Evolutionary conservation across 2,888 invertebrate species (phyloP).

Genomic region (Caenorhabditis drosophilae): DNA sequence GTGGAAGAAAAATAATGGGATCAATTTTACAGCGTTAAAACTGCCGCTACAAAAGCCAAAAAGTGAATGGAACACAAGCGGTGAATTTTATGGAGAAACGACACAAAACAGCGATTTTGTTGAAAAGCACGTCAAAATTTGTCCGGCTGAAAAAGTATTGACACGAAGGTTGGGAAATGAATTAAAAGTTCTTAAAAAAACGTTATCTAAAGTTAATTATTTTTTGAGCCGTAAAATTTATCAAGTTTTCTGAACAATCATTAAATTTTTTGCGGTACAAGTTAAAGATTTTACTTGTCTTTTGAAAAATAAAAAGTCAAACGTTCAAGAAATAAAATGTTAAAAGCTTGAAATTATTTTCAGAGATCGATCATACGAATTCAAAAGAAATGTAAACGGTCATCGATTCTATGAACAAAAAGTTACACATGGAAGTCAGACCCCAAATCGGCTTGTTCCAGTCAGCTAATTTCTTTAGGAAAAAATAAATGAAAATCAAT

Average conservation of each 20-base stretch:
- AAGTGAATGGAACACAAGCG: constrained; percentile 24
- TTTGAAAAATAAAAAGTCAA: no score
- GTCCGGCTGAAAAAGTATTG: constrained; percentile 53
- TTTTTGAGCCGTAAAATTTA: no score
- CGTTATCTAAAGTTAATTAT: no score
- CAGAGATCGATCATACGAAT: constrained; percentile 45
- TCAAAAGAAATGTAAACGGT: constrained; percentile 35
- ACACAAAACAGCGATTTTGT: constrained; percentile 48
- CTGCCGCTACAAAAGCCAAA: constrained; percentile 12
- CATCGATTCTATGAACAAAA: constrained; percentile 42
- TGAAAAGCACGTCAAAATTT: constrained; percentile 47
- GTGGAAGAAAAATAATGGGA: no score
- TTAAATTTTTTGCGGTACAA: no score
- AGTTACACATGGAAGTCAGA: constrained; percentile 34
- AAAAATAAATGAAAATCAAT: no score
- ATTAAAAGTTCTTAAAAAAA: no score
- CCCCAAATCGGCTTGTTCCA: constrained; percentile 26
- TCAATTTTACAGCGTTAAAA: constrained; percentile 14
- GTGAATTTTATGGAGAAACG: constrained; percentile 42
- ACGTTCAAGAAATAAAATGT: no score
- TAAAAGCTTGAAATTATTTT: no score
- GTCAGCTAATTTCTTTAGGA: no score
- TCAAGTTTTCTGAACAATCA: no score
- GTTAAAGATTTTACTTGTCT: no score
- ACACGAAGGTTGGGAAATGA: constrained; percentile 36